A percentile compares a stretch with the other conserved stretches of the same genome.
These are phyloP conservation scores for Scaptomyza reducta DNA, from an alignment of 2,888 invertebrate genomes.

Conservation along the genomic window DNA sequence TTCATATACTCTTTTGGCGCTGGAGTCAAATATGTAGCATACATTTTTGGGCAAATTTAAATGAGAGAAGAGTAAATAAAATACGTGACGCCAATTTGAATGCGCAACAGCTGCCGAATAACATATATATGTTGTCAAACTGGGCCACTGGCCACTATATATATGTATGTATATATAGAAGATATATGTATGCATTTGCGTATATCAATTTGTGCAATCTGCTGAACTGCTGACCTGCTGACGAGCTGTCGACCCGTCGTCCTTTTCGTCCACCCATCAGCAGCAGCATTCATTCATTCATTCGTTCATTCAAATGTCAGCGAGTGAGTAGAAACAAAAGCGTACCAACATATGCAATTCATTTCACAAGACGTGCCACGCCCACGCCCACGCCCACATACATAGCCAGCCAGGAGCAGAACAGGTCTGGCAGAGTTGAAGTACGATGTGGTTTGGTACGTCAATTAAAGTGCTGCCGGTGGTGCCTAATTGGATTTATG, in stretches of 20 bases:
- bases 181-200: neutral
- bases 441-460: conserved; percentile 46
- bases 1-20: no score
- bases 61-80: conserved; percentile 24
- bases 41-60: neutral
- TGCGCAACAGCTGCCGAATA: conserved; percentile 2
- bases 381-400: conserved; percentile 14
- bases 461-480: conserved; percentile 76
- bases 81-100: conserved; percentile 19
- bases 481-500: conserved; percentile 78
- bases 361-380: conserved; percentile 54
- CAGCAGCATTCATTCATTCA: neutral
- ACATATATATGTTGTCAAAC: conserved; percentile 29
- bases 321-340: conserved; percentile 63
- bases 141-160: conserved; percentile 38
- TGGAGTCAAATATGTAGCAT: neutral
- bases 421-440: neutral
- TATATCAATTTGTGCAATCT: conserved; percentile 3
- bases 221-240: conserved; percentile 34
- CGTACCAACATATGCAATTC: conserved; percentile 74
- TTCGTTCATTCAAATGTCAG: conserved; percentile 57
- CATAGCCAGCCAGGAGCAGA: no score
- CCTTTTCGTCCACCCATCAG: conserved; percentile 23
- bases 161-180: neutral
- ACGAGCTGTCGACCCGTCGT: conserved; percentile 32